Evolutionary conservation across 2,888 invertebrate genomes (phyloP).

Genomic region (Dryadula phaetusa): DNA sequence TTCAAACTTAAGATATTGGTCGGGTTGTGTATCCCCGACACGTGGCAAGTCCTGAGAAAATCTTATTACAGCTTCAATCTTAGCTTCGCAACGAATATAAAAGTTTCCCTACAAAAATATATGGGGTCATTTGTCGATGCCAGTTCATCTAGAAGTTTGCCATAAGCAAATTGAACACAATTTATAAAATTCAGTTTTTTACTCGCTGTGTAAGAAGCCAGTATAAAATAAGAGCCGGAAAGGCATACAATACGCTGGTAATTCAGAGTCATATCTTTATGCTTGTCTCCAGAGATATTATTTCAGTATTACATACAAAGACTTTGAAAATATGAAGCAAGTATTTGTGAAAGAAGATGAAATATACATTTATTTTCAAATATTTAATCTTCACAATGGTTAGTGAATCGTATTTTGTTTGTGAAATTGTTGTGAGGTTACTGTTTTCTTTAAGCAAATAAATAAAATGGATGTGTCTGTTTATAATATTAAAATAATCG

Average conservation of each 20-base stretch:
- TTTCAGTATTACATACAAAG: slow-evolving; percentile 8
- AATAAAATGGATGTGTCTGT: too few species aligned
- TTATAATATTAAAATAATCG: too few species aligned
- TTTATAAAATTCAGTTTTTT: slow-evolving; percentile 29
- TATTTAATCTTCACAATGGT: not conserved
- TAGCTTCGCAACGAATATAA: slow-evolving; percentile 34
- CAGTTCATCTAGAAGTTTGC: slow-evolving; percentile 28
- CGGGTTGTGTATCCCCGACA: slow-evolving; percentile 30
- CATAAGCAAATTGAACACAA: slow-evolving; percentile 34
- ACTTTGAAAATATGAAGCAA: slow-evolving; percentile 6
- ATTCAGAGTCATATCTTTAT: slow-evolving; percentile 35
- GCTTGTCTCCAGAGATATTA: slow-evolving; percentile 19
- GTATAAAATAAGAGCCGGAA: slow-evolving; percentile 12
- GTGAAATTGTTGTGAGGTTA: too few species aligned
- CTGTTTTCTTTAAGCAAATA: too few species aligned
- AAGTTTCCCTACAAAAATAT: slow-evolving; percentile 37
- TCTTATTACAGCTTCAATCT: slow-evolving; percentile 42
- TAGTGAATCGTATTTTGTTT: too few species aligned
- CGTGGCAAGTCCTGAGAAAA: slow-evolving; percentile 38
- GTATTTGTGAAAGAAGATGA: not conserved
- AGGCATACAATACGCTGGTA: slow-evolving; percentile 17
- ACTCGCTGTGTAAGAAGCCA: slow-evolving; percentile 1
- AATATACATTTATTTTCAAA: not conserved
- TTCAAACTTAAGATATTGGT: slow-evolving; percentile 33
- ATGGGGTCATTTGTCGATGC: slow-evolving; percentile 34